Percentiles rank a stretch among this genome's conserved stretches.
phyloP scores from a whole-genome alignment of 2,888 invertebrate genomes.

The Lymantria monacha region DNA sequence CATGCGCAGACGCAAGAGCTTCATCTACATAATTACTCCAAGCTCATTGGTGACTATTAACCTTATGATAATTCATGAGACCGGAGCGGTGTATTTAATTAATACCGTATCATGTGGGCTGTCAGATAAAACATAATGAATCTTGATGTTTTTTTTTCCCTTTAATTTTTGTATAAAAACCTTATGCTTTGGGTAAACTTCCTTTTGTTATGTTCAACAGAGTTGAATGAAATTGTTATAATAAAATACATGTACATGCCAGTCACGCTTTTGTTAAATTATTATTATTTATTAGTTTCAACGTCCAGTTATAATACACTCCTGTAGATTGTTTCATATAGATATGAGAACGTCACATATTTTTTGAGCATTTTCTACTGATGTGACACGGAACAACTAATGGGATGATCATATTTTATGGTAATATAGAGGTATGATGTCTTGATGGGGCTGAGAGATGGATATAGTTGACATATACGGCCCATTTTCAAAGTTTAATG shows the following conservation, averaged over 20 bases:
- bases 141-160: slow-evolving; percentile 44
- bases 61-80: slow-evolving; percentile 77
- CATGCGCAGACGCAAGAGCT: slow-evolving; percentile 56
- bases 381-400: background rate
- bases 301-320: slow-evolving; percentile 5
- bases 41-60: slow-evolving; percentile 81
- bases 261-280: slow-evolving; percentile 22
- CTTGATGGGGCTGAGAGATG: too few species aligned
- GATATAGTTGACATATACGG: too few species aligned
- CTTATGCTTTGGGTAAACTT: slow-evolving; percentile 33
- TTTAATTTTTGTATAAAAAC: slow-evolving; percentile 29
- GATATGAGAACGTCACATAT: slow-evolving; percentile 8
- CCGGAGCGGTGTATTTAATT: slow-evolving; percentile 66
- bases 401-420: too few species aligned
- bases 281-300: slow-evolving; percentile 19
- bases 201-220: slow-evolving; percentile 34
- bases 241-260: slow-evolving; percentile 30
- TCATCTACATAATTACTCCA: slow-evolving; percentile 81
- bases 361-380: background rate
- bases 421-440: too few species aligned
- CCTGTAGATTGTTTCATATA: slow-evolving; percentile 11
- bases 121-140: slow-evolving; percentile 74
- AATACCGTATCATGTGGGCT: slow-evolving; percentile 76
- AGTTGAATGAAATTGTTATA: slow-evolving; percentile 35
- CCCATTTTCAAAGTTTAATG: too few species aligned